phyloP scores from a whole-genome alignment of 1,140 invertebrate species.

The Oedothorax gibbosus region DNA sequence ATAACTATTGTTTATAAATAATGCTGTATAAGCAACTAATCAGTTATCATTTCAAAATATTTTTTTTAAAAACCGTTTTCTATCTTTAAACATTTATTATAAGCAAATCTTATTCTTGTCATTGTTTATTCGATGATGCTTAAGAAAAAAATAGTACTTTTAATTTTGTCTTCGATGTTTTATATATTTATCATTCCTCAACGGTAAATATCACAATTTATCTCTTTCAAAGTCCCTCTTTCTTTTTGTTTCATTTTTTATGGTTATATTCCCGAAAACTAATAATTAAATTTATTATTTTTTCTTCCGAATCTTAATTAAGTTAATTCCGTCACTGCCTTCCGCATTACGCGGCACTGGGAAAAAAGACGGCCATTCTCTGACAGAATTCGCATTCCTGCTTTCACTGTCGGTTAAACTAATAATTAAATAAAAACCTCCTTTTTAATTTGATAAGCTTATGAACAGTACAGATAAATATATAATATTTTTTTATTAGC shows the following conservation, averaged over 20 bases:
- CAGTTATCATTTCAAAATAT: too few species aligned
- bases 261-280: background rate
- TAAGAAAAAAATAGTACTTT: too few species aligned
- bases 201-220: too few species aligned
- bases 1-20: too few species aligned
- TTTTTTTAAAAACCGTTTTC: too few species aligned
- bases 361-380: background rate
- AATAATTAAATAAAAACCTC: slow-evolving; percentile 26
- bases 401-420: background rate
- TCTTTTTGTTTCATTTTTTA: background rate
- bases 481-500: too few species aligned
- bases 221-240: background rate
- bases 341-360: background rate
- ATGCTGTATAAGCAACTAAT: too few species aligned
- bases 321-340: slow-evolving; percentile 10
- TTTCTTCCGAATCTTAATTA: slow-evolving; percentile 21
- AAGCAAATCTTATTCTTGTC: too few species aligned
- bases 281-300: slow-evolving; percentile 34
- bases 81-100: too few species aligned
- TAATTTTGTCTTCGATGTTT: too few species aligned
- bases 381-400: background rate
- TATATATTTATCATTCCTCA: too few species aligned
- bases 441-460: slow-evolving; percentile 35
- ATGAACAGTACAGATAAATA: slow-evolving; percentile 16
- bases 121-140: too few species aligned